Percentiles rank a stretch among this genome's conserved stretches.
Evolutionary conservation across 2,113 vertebrate genomes (phyloP).

Genomic region (Grantiella picta): DNA sequence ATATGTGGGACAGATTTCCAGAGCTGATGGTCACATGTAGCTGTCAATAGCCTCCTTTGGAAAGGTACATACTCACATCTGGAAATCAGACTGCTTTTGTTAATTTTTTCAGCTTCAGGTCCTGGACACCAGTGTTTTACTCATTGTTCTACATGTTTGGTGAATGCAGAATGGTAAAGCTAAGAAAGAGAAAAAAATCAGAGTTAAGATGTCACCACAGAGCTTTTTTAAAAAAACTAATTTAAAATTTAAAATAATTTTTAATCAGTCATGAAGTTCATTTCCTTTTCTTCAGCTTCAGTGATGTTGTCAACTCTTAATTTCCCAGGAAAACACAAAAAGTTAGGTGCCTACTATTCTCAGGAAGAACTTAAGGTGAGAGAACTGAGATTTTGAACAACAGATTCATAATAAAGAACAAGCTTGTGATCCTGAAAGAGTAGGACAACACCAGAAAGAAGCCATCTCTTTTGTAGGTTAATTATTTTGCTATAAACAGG

Average conservation of each 20-base stretch:
- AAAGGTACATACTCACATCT: not conserved
- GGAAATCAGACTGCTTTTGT: not conserved
- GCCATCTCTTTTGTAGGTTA: not conserved
- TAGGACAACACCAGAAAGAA: not conserved
- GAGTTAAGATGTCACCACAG: not conserved
- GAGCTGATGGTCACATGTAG: not conserved
- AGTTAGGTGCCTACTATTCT: not conserved
- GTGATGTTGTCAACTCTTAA: not conserved
- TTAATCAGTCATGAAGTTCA: not conserved
- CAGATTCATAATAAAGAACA: not conserved
- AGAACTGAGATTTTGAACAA: not conserved
- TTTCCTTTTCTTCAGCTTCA: not conserved
- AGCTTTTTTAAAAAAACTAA: rapidly evolving
- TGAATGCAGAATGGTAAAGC: not conserved
- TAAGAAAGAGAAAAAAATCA: not conserved
- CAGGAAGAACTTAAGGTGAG: not conserved
- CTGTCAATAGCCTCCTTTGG: not conserved
- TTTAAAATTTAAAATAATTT: not conserved
- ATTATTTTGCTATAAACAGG: not conserved
- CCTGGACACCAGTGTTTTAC: not conserved
- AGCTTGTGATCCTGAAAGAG: not conserved
- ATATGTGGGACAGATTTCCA: not conserved
- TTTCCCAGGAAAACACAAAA: not conserved
- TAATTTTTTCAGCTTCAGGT: not conserved
- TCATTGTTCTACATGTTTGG: not conserved